Evolutionary conservation across 2,113 vertebrate species (phyloP).

Genomic region (Heterocephalus glaber): DNA sequence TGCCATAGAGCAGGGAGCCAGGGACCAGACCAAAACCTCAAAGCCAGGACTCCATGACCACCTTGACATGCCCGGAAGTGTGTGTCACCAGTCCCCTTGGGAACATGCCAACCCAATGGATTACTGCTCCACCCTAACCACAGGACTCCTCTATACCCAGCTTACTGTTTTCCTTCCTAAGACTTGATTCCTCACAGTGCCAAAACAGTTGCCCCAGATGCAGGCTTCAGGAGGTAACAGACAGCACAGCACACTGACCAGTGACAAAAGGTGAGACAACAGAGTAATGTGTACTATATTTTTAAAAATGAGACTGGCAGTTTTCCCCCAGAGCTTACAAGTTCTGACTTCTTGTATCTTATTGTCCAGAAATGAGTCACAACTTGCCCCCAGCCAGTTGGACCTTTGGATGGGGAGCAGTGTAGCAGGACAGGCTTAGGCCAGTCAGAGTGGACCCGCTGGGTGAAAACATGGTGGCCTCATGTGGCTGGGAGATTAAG

Average conservation of each 20-base stretch:
- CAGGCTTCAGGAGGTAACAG: background rate
- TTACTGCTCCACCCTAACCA: background rate
- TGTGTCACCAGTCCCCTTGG: background rate
- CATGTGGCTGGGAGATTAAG: background rate
- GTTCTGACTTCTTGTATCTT: background rate
- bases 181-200: background rate
- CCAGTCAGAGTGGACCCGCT: too few species aligned
- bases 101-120: background rate
- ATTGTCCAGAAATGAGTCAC: background rate
- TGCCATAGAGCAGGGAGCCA: background rate
- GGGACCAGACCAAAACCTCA: background rate
- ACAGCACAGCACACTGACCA: too few species aligned
- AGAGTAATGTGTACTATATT: accelerated
- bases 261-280: background rate
- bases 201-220: background rate
- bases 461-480: too few species aligned
- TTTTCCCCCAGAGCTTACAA: too few species aligned
- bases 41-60: background rate
- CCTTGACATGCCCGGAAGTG: background rate
- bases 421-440: background rate
- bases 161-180: too few species aligned
- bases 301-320: too few species aligned
- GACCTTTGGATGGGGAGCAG: too few species aligned
- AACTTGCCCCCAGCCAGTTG: background rate
- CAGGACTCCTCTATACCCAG: background rate